Base-by-base conservation (phyloP, 2,888 invertebrate genomes). In the Pomacea canaliculata region DNA sequence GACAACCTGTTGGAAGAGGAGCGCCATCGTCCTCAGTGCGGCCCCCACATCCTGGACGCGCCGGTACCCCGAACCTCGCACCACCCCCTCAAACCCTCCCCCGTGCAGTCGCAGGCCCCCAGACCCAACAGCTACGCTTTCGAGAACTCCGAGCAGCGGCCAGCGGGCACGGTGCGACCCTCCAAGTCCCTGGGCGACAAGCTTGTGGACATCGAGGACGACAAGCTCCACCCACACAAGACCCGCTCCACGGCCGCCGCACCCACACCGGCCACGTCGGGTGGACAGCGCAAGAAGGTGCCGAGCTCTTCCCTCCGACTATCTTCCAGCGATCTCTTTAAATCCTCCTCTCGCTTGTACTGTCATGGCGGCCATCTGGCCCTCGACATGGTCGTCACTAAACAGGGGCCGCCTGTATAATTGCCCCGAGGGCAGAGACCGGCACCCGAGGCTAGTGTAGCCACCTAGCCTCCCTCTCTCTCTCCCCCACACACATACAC, bases 1-100 rank as follows among this genome's bases (percentile, higher is more conserved):
- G 87, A 89, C 79, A 88, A 83, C 70, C 82, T 89, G 16, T 81
- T 89, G 68, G 85, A 85, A 66, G 75, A 73, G 19, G 74, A 75
- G 16, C 71, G 75, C 19, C 69, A 70, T 73, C 66, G 74, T 5
- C 49, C 71, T 5, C 76, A 60, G 4, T 59, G 60, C 51, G 71
- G 73, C 7, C 66, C 59, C n/a, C 71, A 78, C 68, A 79, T 82
- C 75, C 72, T 82, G 76, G 82, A 83, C 66, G 77, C 79, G 37
- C 81, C 83, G 51, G 82, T 82, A 2, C 80, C 83, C 13, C 77
- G 76, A 68, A 79, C 80, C 60, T 71, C 76, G 46, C 84, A 82
- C 76, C 75, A 76, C 70, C 81, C 81, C n/a, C 80, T 80, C 60
- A 81, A 79, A 74, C 81, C 74, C 56, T 79, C 77, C 46, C 82